A percentile compares a stretch with the other conserved stretches of the same genome.
Evolutionary conservation across 1,140 invertebrate species (phyloP).

Genomic region (Camponotus pennsylvanicus): DNA sequence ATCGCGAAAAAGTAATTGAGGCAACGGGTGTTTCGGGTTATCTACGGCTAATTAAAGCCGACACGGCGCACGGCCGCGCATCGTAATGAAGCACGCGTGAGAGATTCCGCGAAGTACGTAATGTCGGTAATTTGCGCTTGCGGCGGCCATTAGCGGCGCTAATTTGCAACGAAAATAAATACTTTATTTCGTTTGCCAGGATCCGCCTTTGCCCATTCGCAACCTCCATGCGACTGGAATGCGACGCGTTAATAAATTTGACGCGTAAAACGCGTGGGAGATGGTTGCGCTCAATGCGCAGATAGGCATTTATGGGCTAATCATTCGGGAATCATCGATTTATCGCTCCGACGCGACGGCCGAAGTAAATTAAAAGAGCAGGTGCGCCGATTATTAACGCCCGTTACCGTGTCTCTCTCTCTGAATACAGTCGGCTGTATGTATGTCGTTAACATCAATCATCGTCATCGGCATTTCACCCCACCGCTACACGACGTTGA

Average conservation of each 20-base stretch:
- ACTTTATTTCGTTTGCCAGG: conserved; percentile 56
- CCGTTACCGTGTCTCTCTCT: conserved; percentile 42
- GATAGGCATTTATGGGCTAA: conserved; percentile 77
- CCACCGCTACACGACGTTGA: conserved; percentile 54
- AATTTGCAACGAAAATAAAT: conserved; percentile 66
- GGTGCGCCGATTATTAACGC: conserved; percentile 73
- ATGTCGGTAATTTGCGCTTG: conserved; percentile 60
- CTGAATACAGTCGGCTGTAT: conserved; percentile 41
- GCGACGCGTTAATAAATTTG: conserved; percentile 47
- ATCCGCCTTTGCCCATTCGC: conserved; percentile 18
- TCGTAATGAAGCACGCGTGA: conserved; percentile 58
- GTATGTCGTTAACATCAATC: conserved; percentile 73
- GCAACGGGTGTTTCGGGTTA: conserved; percentile 52
- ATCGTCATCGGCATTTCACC: conserved; percentile 71
- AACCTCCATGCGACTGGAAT: neutral
- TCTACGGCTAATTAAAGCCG: conserved; percentile 60
- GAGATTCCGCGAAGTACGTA: conserved; percentile 61
- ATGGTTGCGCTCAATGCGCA: conserved; percentile 68
- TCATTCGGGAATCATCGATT: conserved; percentile 75
- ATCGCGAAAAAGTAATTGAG: conserved; percentile 52
- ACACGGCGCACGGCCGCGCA: conserved; percentile 56
- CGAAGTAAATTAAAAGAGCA: conserved; percentile 77
- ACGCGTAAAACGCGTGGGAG: conserved; percentile 40
- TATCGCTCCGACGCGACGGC: conserved; percentile 61
- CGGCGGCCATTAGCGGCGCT: conserved; percentile 58